Evolutionary conservation across 2,888 invertebrate genomes (phyloP).

Genomic region (Parapristionchus giblindavisi): DNA sequence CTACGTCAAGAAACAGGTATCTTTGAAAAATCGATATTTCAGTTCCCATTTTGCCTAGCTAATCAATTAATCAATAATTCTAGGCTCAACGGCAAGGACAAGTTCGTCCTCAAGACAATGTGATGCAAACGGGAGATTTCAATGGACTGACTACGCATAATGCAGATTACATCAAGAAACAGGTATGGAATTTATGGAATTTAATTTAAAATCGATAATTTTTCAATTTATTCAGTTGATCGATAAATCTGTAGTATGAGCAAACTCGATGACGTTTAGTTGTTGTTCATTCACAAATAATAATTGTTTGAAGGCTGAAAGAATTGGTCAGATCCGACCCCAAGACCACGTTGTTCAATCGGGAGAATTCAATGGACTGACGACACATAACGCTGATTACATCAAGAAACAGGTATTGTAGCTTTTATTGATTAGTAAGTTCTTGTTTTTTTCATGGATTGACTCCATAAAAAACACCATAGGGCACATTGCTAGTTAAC

Average conservation of each 20-base stretch:
- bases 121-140: slow-evolving; percentile 48
- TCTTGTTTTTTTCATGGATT: too few species aligned
- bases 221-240: too few species aligned
- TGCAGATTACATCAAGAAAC: slow-evolving; percentile 47
- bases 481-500: too few species aligned
- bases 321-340: not conserved
- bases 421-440: too few species aligned
- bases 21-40: not conserved
- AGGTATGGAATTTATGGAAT: slow-evolving; percentile 34
- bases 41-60: not conserved
- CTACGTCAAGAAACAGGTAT: slow-evolving; percentile 38
- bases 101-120: slow-evolving; percentile 29
- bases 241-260: too few species aligned
- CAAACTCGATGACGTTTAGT: too few species aligned
- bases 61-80: not conserved
- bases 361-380: slow-evolving; percentile 42
- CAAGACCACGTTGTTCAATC: slow-evolving; percentile 26
- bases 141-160: slow-evolving; percentile 50
- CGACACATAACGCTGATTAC: slow-evolving; percentile 44
- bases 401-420: slow-evolving; percentile 42
- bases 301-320: too few species aligned
- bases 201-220: too few species aligned
- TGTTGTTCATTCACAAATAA: not conserved
- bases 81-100: slow-evolving; percentile 35
- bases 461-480: too few species aligned